Evolutionary conservation across 2,888 invertebrate species (phyloP).

Genomic region (Cerastoderma edule): DNA sequence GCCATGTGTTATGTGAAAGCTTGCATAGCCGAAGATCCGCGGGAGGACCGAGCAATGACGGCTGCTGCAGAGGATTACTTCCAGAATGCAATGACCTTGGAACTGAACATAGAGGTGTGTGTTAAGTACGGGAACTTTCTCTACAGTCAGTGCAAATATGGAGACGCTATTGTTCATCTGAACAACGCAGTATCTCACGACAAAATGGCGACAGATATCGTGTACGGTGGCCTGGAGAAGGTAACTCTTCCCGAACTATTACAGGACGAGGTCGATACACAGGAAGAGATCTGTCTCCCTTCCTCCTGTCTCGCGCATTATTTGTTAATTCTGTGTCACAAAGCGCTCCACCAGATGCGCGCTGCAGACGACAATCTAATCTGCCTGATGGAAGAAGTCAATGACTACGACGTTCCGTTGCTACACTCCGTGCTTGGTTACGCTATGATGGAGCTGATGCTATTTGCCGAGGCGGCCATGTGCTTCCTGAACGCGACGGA

Average conservation of each 20-base stretch:
- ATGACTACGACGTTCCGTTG: conserved; percentile 72
- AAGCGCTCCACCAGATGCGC: conserved; percentile 69
- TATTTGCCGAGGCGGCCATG: conserved; percentile 79
- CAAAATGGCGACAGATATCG: conserved; percentile 63
- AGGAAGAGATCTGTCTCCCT: conserved; percentile 80
- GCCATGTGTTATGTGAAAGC: conserved; percentile 83
- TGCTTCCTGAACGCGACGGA: conserved; percentile 75
- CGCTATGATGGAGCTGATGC: conserved; percentile 79
- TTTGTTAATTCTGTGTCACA: conserved; percentile 80
- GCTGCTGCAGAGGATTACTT: conserved; percentile 78
- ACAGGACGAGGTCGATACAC: conserved; percentile 81
- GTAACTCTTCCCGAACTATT: conserved; percentile 81
- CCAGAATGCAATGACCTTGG: conserved; percentile 78
- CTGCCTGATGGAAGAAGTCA: conserved; percentile 73
- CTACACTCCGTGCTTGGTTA: conserved; percentile 80
- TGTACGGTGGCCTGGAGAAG: conserved; percentile 80
- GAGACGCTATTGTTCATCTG: conserved; percentile 77
- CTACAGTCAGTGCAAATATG: conserved; percentile 80
- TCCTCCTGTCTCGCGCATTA: conserved; percentile 77
- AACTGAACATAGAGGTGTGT: conserved; percentile 75
- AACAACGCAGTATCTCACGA: conserved; percentile 71
- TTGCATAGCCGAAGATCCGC: conserved; percentile 78
- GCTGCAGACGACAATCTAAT: conserved; percentile 77
- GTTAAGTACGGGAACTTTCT: conserved; percentile 82
- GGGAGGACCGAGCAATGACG: conserved; percentile 78